Evolutionary conservation across 2,113 vertebrate genomes (phyloP), one percentile per base, ranked within the genome.

Genomic region (Hucho hucho): DNA sequence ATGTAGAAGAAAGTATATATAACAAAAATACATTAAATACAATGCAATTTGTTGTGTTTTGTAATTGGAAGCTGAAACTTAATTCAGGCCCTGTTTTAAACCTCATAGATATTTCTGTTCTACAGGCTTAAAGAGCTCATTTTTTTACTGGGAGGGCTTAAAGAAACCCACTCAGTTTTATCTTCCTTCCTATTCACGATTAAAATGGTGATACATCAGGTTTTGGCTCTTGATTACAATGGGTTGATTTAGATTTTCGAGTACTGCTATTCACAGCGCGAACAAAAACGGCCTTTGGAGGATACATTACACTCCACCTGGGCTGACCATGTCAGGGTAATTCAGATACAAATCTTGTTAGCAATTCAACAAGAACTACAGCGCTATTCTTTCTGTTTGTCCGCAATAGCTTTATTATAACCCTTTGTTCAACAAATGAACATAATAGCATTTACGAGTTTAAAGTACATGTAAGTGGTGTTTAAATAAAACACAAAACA

Each of bases 231-330:
- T 92, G 92, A 92, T 95, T 93, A 98, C 96, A 98, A 97, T 93
- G 95, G 88, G 78, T 92, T 96, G 94, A 95, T 97, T 97, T 96
- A 97, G 95, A 97, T 95, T 94, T 92, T 93, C 88, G 87, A 90
- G 93, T 93, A 94, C 93, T 95, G 93, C 93, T 94, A 96, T 96
- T 96, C 92, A 96, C 90, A 90, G 92, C 90, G 85, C 88, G 94
- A 95, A 98, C 96, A 98, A 97, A 97, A 95, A 88, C 93, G 84
- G 92, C 91, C 95, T 96, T 97, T 96, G 88, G 93, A 93, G 95
- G 95, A 96, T 95, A 95, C 94, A 92, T 96, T 98, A 96, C 95
- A 96, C 94, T 95, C 96, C 96, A 97, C 96, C 96, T 97, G 96
- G 93, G 91, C 94, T 91, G 88, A 94, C 92, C 90, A 93, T 87